A percentile compares a stretch with the other conserved stretches of the same genome.
Evolutionary conservation across 2,113 vertebrate species (phyloP).

Genomic region (Mormyrus lacerda): DNA sequence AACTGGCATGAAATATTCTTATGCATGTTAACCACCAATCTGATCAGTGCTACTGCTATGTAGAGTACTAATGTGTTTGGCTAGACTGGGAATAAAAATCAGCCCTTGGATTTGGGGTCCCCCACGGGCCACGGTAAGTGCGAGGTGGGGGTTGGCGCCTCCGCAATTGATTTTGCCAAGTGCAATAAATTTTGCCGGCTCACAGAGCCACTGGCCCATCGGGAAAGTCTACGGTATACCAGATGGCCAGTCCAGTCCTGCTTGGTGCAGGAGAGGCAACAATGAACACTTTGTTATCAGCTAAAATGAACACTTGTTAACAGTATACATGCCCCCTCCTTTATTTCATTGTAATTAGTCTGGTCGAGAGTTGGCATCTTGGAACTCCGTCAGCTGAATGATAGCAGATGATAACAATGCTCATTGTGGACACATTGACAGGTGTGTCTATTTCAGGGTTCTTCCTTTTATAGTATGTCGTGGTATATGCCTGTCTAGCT

Average conservation of each 20-base stretch:
- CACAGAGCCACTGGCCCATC: neutral
- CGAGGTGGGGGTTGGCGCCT: neutral
- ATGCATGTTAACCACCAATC: neutral
- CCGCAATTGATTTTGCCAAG: neutral
- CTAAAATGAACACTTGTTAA: neutral
- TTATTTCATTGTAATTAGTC: slow-evolving; percentile 9
- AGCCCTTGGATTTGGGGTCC: neutral
- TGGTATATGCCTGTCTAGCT: neutral
- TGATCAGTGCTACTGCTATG: neutral
- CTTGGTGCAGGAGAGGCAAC: neutral
- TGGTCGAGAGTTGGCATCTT: slow-evolving; percentile 2
- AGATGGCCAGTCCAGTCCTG: neutral
- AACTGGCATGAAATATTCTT: neutral
- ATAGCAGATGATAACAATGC: slow-evolving; percentile 27
- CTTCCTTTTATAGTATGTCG: slow-evolving; percentile 29
- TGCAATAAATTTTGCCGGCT: neutral
- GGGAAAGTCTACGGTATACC: neutral
- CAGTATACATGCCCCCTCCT: neutral
- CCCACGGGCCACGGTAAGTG: neutral
- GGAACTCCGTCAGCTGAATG: slow-evolving; percentile 4
- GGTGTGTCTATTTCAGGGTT: slow-evolving; percentile 25
- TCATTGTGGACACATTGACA: slow-evolving; percentile 17
- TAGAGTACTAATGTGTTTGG: neutral
- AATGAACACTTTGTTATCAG: neutral
- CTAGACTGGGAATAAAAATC: neutral